A percentile compares a stretch with the other conserved stretches of the same genome.
Evolutionary conservation across 2,113 vertebrate species (phyloP).

Genomic region (Pungitius pungitius): DNA sequence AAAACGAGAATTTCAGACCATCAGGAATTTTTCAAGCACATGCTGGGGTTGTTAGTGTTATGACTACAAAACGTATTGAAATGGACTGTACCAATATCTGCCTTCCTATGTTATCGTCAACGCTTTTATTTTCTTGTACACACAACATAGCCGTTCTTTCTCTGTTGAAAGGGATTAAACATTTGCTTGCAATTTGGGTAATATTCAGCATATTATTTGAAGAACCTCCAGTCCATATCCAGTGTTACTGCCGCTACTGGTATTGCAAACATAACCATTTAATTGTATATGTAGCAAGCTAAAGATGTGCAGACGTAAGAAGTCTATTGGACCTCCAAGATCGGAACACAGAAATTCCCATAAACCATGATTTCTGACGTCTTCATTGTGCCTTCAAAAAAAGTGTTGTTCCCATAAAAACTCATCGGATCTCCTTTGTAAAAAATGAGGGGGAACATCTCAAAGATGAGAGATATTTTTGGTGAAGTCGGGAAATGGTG

Average conservation of each 20-base stretch:
- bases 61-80: constrained; percentile 4
- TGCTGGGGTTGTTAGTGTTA: constrained; percentile 9
- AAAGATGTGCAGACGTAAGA: background rate
- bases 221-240: background rate
- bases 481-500: constrained; percentile 53
- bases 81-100: background rate
- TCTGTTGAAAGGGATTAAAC: background rate
- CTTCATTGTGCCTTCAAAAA: constrained; percentile 12
- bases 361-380: constrained; percentile 1
- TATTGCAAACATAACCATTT: background rate
- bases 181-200: constrained; percentile 10
- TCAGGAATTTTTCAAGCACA: constrained; percentile 2
- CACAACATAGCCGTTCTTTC: background rate
- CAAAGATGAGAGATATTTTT: background rate
- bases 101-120: background rate
- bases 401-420: constrained; percentile 21
- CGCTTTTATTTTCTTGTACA: background rate
- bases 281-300: background rate
- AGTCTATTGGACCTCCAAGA: constrained; percentile 1
- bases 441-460: constrained; percentile 20
- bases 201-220: constrained; percentile 15
- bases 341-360: background rate
- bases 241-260: background rate
- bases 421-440: constrained; percentile 5
- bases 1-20: constrained; percentile 23